Evolutionary conservation across 2,888 invertebrate species (phyloP).

Genomic region (Gari tellinella): DNA sequence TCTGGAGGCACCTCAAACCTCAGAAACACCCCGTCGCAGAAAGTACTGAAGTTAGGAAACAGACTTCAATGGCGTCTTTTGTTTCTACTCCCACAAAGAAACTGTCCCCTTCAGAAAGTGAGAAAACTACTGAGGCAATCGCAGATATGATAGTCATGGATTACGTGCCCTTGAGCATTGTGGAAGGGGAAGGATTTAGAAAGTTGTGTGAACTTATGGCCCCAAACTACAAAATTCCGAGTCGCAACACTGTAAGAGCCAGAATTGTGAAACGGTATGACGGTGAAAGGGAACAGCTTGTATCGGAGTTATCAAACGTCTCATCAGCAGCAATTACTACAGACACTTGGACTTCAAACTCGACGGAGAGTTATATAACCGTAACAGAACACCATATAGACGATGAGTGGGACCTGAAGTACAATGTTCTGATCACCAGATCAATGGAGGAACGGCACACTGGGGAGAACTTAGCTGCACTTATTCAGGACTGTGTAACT

Average conservation of each 20-base stretch:
- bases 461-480: slow-evolving; percentile 12
- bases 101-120: neutral
- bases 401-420: slow-evolving; percentile 12
- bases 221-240: slow-evolving; percentile 14
- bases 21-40: no score
- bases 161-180: neutral
- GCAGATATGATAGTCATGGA: neutral
- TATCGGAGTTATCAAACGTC: slow-evolving; percentile 2
- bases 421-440: slow-evolving; percentile 16
- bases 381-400: slow-evolving; percentile 6
- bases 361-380: slow-evolving; percentile 18
- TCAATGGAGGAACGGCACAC: slow-evolving; percentile 21
- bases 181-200: neutral
- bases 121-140: neutral
- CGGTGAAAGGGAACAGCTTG: neutral
- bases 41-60: no score
- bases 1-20: no score
- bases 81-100: no score
- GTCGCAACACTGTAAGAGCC: slow-evolving; percentile 17
- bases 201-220: neutral
- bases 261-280: slow-evolving; percentile 13
- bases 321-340: slow-evolving; percentile 14
- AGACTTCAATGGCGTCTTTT: no score
- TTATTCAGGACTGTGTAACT: slow-evolving; percentile 9
- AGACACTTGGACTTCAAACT: slow-evolving; percentile 29